Percentiles rank a stretch among this genome's conserved stretches.
Evolutionary conservation across 2,797 vertebrate genomes (phyloP).

Genomic region (Dendrocincla tyrannina): DNA sequence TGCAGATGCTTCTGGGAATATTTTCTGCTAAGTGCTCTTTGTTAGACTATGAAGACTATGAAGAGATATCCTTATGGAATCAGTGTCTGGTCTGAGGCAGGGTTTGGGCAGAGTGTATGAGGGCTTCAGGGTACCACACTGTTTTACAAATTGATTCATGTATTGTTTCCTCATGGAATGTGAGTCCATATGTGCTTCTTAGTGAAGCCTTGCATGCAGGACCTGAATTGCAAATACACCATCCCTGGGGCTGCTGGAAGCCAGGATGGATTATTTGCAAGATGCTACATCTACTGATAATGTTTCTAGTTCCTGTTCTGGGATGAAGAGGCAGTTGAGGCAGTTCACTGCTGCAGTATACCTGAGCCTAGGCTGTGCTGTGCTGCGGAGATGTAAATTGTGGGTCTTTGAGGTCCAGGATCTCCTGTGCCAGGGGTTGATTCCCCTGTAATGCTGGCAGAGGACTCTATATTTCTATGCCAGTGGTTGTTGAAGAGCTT

Average conservation of each 20-base stretch:
- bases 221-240: neutral
- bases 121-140: neutral
- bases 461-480: neutral
- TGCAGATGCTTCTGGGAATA: neutral
- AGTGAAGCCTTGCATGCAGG: neutral
- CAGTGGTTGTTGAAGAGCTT: neutral
- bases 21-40: neutral
- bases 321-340: neutral
- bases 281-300: neutral
- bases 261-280: neutral
- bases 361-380: neutral
- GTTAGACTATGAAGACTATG: neutral
- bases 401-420: neutral
- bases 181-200: neutral
- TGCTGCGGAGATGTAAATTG: neutral
- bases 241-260: neutral
- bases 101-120: neutral
- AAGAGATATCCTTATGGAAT: neutral
- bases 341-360: neutral
- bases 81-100: neutral
- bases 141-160: neutral
- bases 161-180: neutral
- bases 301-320: neutral
- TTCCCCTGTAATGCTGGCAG: neutral
- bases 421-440: neutral